Percentiles rank a stretch among this genome's conserved stretches.
phyloP scores from a whole-genome alignment of 2,888 invertebrate species.

The Lithosia quadra region DNA sequence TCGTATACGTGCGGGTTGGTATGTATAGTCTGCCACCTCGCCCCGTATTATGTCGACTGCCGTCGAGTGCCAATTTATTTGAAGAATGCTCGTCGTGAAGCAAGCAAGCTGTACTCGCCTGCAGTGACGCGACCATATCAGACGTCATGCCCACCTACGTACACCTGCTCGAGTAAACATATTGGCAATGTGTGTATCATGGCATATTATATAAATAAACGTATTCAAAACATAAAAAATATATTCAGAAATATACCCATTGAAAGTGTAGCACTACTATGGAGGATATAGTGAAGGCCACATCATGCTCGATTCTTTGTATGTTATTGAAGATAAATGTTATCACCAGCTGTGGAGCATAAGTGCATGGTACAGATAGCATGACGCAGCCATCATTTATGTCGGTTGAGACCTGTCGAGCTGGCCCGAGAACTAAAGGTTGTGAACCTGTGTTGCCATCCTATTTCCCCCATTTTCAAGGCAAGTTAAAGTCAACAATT shows the following conservation, averaged over 20 bases:
- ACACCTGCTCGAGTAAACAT: conserved; percentile 57
- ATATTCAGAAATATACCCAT: conserved; percentile 20
- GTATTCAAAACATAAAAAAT: conserved; percentile 44
- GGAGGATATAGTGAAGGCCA: neutral
- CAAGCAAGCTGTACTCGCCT: conserved; percentile 42
- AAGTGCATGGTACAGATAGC: conserved; percentile 56
- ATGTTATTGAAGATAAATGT: conserved; percentile 25
- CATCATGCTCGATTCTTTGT: conserved; percentile 17
- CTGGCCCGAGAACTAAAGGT: conserved; percentile 76
- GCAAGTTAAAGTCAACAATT: conserved; percentile 7
- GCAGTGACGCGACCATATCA: conserved; percentile 55
- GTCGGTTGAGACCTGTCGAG: conserved; percentile 72
- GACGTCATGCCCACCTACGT: conserved; percentile 63
- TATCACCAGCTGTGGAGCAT: conserved; percentile 46
- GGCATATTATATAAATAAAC: conserved; percentile 58
- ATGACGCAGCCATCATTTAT: conserved; percentile 66
- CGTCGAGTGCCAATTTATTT: conserved; percentile 85
- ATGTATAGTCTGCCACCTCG: conserved; percentile 75
- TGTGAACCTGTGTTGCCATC: conserved; percentile 70
- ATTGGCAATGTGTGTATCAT: conserved; percentile 54
- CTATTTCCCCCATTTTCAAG: conserved; percentile 40
- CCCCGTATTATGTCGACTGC: conserved; percentile 77
- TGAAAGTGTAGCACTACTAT: conserved; percentile 7
- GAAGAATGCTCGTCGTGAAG: conserved; percentile 70
- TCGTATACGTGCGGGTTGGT: conserved; percentile 80